Conservation (phyloP, 2,113 vertebrate species). For the Notiomystis cincta region DNA sequence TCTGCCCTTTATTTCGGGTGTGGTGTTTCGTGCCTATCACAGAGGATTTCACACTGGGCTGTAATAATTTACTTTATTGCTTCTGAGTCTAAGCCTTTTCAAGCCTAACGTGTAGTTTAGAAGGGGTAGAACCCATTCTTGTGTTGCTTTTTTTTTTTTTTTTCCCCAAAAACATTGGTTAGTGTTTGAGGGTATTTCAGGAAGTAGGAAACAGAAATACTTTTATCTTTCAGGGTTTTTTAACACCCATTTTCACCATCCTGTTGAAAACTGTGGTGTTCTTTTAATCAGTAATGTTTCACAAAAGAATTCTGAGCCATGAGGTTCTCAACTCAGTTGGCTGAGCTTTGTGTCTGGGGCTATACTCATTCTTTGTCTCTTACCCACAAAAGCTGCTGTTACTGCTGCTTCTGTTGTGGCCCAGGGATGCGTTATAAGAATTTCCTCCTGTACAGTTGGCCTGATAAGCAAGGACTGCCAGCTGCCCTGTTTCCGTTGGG, state of each 20-base stretch:
- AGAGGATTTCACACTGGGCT: neutral
- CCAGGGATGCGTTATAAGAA: neutral
- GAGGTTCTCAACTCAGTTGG: neutral
- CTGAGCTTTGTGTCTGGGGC: neutral
- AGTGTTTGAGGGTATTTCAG: neutral
- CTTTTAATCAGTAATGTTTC: neutral
- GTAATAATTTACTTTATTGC: neutral
- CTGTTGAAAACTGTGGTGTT: neutral
- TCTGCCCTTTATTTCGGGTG: neutral
- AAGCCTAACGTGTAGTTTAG: neutral
- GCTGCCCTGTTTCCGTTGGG: accelerated
- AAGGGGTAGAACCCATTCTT: neutral
- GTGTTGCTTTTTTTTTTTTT: neutral
- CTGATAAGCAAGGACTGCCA: neutral
- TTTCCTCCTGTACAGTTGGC: neutral
- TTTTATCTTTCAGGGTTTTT: neutral
- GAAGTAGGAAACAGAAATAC: neutral
- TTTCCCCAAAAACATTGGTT: neutral
- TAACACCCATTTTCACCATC: neutral
- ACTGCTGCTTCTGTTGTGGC: neutral
- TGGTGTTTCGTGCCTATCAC: neutral
- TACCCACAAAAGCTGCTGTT: neutral
- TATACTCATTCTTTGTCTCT: neutral
- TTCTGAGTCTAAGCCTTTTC: neutral
- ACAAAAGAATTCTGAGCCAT: neutral